phyloP scores from a whole-genome alignment of 2,113 vertebrate genomes.

The Thamnophis sirtalis region DNA sequence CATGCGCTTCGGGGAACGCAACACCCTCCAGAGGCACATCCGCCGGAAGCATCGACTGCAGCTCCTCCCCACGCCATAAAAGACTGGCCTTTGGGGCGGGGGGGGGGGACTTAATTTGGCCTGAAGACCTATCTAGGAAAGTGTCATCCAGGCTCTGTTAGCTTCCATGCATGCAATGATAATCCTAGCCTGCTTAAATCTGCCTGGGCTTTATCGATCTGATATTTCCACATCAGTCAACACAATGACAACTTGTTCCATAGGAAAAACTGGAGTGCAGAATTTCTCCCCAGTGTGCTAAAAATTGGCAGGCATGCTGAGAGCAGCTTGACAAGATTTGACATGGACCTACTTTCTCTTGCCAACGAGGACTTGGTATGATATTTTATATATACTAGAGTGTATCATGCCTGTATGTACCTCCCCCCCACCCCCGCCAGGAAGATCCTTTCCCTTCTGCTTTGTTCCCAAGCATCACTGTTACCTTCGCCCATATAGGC shows the following conservation, averaged over 20 bases:
- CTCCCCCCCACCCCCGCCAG: not conserved
- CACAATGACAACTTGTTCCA: not conserved
- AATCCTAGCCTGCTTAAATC: not conserved
- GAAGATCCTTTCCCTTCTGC: not conserved
- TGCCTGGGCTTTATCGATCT: not conserved
- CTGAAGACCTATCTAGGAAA: not conserved
- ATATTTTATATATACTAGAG: not conserved
- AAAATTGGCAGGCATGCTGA: not conserved
- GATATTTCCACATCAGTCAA: not conserved
- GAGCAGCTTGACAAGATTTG: not conserved
- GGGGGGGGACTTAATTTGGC: not conserved
- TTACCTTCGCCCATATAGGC: not conserved
- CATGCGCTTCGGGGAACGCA: slow-evolving; percentile 79
- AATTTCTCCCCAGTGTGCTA: not conserved
- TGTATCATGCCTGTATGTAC: not conserved
- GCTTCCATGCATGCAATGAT: not conserved
- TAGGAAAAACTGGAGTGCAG: not conserved
- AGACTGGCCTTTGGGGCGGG: not conserved
- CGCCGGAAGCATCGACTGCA: slow-evolving; percentile 72
- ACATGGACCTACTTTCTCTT: not conserved
- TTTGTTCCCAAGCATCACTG: not conserved
- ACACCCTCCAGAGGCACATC: slow-evolving; percentile 77
- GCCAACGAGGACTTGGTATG: not conserved
- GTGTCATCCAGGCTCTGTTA: not conserved
- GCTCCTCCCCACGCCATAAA: not conserved